These are phyloP conservation scores for Phycodurus eques DNA, from an alignment of 2,113 vertebrate genomes.

Conservation along the genomic window DNA sequence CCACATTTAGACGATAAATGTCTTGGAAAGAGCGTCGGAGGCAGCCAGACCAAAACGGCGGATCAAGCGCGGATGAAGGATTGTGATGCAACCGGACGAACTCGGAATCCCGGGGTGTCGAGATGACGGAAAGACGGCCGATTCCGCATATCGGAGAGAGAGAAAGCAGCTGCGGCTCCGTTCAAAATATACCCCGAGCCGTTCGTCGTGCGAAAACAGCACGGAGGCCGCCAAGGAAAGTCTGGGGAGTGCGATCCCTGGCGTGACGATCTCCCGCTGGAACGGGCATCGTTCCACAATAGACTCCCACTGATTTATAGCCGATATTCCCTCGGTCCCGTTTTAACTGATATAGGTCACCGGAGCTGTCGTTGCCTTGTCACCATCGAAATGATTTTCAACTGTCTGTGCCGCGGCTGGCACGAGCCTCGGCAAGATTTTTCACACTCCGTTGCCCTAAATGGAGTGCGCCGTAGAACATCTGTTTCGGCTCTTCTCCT, in stretches of 20 bases:
- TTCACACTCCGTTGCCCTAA: slow-evolving; percentile 54
- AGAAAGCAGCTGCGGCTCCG: slow-evolving; percentile 52
- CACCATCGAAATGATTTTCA: slow-evolving; percentile 27
- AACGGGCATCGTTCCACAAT: slow-evolving; percentile 13
- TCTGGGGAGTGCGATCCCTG: slow-evolving; percentile 24
- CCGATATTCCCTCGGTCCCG: slow-evolving; percentile 24
- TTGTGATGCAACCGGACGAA: background rate
- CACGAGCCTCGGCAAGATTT: slow-evolving; percentile 6
- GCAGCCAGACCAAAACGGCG: slow-evolving; percentile 19
- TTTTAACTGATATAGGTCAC: slow-evolving; percentile 28
- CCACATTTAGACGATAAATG: slow-evolving; percentile 9
- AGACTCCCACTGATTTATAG: slow-evolving; percentile 14
- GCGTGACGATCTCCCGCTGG: slow-evolving; percentile 3
- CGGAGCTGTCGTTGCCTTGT: slow-evolving; percentile 10
- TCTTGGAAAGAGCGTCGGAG: background rate
- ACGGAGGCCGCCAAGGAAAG: slow-evolving; percentile 24
- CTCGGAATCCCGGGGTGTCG: slow-evolving; percentile 3
- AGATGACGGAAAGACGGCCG: slow-evolving; percentile 31
- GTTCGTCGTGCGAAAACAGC: slow-evolving; percentile 42
- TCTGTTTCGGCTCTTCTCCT: slow-evolving; percentile 34
- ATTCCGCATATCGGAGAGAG: slow-evolving; percentile 37
- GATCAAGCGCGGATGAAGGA: slow-evolving; percentile 21
- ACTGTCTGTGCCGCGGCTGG: slow-evolving; percentile 21
- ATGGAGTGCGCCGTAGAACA: slow-evolving; percentile 47
- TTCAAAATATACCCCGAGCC: slow-evolving; percentile 32